Evolutionary conservation across 2,888 invertebrate genomes (phyloP).

Genomic region (Dorcus parallelipipedus): DNA sequence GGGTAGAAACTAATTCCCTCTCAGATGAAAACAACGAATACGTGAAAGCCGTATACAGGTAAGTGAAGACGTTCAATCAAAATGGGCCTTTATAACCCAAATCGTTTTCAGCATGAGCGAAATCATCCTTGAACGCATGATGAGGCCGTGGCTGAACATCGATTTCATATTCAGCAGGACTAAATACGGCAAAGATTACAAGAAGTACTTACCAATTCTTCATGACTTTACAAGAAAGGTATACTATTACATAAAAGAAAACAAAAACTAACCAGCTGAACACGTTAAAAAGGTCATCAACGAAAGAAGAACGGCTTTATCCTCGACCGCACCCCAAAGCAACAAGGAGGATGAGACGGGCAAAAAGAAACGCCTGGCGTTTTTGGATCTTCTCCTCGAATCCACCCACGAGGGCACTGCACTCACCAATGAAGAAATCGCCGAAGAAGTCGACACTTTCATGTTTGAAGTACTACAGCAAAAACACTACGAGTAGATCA

Average conservation of each 20-base stretch:
- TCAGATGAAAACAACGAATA: conserved; percentile 9
- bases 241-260: background rate
- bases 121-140: conserved; percentile 3
- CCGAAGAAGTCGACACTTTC: conserved; percentile 40
- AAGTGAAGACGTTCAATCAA: background rate
- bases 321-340: background rate
- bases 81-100: background rate
- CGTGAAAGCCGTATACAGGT: conserved; percentile 9
- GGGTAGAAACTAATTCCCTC: conserved; percentile 9
- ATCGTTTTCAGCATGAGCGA: conserved; percentile 4
- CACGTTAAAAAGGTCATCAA: conserved; percentile 1
- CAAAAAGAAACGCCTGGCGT: conserved; percentile 28
- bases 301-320: background rate
- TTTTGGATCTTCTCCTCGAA: conserved; percentile 35
- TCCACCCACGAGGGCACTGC: conserved; percentile 19
- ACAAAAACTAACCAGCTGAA: no score
- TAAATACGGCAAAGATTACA: conserved; percentile 1
- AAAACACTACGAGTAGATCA: background rate
- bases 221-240: conserved; percentile 10
- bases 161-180: conserved; percentile 1
- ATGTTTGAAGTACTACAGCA: conserved; percentile 34
- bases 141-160: conserved; percentile 4
- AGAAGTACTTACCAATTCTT: conserved; percentile 1
- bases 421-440: conserved; percentile 31
- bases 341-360: conserved; percentile 11